Conservation (phyloP, 2,888 invertebrate genomes). For the Drosophila ezoana region DNA sequence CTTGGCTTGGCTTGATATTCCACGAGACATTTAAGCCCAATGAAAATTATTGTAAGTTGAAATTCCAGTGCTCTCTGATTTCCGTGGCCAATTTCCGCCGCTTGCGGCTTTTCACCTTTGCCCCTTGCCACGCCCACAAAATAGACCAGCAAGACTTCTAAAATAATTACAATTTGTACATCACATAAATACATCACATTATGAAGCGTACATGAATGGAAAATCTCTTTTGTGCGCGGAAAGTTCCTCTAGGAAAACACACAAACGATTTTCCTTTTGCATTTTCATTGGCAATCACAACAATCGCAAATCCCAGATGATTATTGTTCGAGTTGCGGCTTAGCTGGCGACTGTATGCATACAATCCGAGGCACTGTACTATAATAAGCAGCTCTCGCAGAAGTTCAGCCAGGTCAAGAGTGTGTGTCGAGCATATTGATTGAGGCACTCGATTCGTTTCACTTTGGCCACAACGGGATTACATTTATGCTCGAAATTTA, state of each 20-base stretch:
- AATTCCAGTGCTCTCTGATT: slow-evolving; percentile 31
- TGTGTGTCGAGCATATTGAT: not conserved
- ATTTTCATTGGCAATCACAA: slow-evolving; percentile 5
- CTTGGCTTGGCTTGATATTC: not conserved
- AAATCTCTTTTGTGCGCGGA: not conserved
- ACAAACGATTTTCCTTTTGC: not conserved
- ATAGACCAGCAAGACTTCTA: not conserved
- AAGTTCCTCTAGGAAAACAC: not conserved
- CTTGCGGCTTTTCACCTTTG: not conserved
- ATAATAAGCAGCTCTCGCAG: slow-evolving; percentile 15
- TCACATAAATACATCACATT: not conserved
- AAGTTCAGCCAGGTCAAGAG: slow-evolving; percentile 12
- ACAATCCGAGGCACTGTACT: slow-evolving; percentile 4
- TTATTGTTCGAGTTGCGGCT: slow-evolving; percentile 4
- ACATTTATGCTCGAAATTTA: too few species aligned
- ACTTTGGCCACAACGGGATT: not conserved
- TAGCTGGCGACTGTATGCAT: not conserved
- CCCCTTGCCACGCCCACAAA: not conserved
- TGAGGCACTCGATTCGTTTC: not conserved
- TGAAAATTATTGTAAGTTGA: slow-evolving; percentile 26
- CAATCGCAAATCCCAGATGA: slow-evolving; percentile 7
- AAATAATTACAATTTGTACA: slow-evolving; percentile 21
- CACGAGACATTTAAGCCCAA: not conserved
- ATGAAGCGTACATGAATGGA: slow-evolving; percentile 6
- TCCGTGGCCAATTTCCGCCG: slow-evolving; percentile 14